These are phyloP conservation scores for Ophioninae sp. DNA, from an alignment of 2,888 invertebrate species.

Conservation along the genomic window DNA sequence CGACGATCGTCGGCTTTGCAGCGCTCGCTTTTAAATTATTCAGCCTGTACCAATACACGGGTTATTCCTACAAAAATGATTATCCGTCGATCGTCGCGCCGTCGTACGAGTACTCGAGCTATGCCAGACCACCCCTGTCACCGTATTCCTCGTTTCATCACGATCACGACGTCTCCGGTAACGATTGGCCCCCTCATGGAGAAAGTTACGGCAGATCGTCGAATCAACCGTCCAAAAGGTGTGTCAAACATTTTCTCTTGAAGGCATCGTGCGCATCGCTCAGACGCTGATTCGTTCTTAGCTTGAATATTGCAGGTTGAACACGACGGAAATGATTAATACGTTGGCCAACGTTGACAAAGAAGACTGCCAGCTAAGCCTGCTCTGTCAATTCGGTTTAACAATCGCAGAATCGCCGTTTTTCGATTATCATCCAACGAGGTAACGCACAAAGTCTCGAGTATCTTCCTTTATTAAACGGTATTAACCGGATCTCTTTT, in stretches of 20 bases:
- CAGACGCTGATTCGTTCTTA: neutral
- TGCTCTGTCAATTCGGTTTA: conserved; percentile 61
- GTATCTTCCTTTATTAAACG: neutral
- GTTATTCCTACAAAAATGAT: conserved; percentile 59
- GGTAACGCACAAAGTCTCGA: conserved; percentile 30
- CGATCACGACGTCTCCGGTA: conserved; percentile 56
- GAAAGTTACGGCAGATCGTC: conserved; percentile 52
- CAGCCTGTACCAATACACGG: conserved; percentile 57
- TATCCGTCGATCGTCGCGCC: conserved; percentile 46
- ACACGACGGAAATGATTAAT: conserved; percentile 61
- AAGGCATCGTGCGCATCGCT: neutral
- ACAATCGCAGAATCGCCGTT: conserved; percentile 49
- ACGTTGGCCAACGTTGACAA: conserved; percentile 58
- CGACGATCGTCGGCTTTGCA: conserved; percentile 68
- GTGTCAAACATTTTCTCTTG: conserved; percentile 8
- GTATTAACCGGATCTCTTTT: neutral
- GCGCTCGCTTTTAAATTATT: conserved; percentile 68
- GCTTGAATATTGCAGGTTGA: conserved; percentile 43
- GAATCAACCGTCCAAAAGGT: conserved; percentile 28
- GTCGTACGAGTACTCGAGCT: conserved; percentile 45
- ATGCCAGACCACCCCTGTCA: conserved; percentile 39
- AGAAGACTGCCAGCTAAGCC: conserved; percentile 58
- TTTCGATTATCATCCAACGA: conserved; percentile 50
- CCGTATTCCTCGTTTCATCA: conserved; percentile 29
- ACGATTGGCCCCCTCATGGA: conserved; percentile 59